phyloP scores from a whole-genome alignment of 1,140 invertebrate genomes.

The Globodera ellingtonae region DNA sequence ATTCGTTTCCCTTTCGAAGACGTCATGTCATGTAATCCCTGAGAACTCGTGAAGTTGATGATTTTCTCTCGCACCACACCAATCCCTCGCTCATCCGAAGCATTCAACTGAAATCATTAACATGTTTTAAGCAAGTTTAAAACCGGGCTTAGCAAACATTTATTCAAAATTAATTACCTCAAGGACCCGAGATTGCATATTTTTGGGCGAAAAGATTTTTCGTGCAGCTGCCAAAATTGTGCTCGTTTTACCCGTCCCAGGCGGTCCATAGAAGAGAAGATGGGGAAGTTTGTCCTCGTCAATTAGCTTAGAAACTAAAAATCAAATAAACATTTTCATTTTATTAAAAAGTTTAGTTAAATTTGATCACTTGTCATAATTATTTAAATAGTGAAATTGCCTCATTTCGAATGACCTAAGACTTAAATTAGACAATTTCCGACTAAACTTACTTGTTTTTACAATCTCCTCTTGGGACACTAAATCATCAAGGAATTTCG shows the following conservation, averaged over 20 bases:
- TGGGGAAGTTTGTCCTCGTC: constrained; percentile 89
- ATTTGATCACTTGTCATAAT: too few relatives aligned
- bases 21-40: constrained; percentile 77
- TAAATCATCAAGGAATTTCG: constrained; percentile 83
- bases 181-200: constrained; percentile 83
- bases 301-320: constrained; percentile 88
- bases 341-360: not conserved
- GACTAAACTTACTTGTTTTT: constrained; percentile 77
- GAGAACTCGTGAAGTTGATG: constrained; percentile 95
- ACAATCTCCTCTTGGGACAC: constrained; percentile 97
- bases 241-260: constrained; percentile 96
- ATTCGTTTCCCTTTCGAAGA: constrained; percentile 70
- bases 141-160: too few relatives aligned
- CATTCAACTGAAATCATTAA: constrained; percentile 81
- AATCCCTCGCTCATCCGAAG: constrained; percentile 98
- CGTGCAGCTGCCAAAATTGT: constrained; percentile 94
- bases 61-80: constrained; percentile 91
- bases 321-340: constrained; percentile 41
- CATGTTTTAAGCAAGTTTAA: too few relatives aligned
- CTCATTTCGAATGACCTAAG: too few relatives aligned
- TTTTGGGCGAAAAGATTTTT: constrained; percentile 83
- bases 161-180: constrained; percentile 57
- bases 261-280: constrained; percentile 95
- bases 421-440: not conserved
- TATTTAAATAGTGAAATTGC: too few relatives aligned